Conservation (phyloP, 1,140 invertebrate genomes). For the Eumaeus atala region DNA sequence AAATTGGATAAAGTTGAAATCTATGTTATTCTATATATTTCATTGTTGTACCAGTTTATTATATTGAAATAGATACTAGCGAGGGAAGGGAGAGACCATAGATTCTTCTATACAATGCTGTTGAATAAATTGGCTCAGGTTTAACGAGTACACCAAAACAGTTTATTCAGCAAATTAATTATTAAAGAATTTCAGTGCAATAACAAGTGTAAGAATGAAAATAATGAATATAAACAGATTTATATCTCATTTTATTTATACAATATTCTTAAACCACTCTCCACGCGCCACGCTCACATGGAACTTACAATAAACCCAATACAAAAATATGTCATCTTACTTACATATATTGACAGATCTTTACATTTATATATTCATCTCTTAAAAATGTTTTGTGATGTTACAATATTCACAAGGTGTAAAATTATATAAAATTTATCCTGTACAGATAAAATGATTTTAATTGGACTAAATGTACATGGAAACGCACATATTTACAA, state of each 20-base stretch:
- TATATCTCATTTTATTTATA: constrained; percentile 55
- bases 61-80: no score
- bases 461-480: constrained; percentile 46
- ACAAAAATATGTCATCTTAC: constrained; percentile 71
- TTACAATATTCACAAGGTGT: constrained; percentile 29
- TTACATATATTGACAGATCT: constrained; percentile 44
- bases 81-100: no score
- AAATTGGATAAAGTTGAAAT: no score
- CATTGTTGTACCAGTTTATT: no score
- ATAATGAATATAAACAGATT: constrained; percentile 18
- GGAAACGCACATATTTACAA: constrained; percentile 59
- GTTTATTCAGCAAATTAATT: no score
- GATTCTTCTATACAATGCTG: no score
- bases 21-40: no score
- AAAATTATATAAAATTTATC: constrained; percentile 26
- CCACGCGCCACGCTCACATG: constrained; percentile 37
- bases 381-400: constrained; percentile 44
- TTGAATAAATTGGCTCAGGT: no score
- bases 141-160: no score
- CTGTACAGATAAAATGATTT: constrained; percentile 25
- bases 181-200: no score
- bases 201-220: no score
- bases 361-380: constrained; percentile 46
- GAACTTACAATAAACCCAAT: constrained; percentile 62
- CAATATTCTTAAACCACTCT: constrained; percentile 60